Conservation (phyloP, 2,797 vertebrate species). For the Danio tinwini region DNA sequence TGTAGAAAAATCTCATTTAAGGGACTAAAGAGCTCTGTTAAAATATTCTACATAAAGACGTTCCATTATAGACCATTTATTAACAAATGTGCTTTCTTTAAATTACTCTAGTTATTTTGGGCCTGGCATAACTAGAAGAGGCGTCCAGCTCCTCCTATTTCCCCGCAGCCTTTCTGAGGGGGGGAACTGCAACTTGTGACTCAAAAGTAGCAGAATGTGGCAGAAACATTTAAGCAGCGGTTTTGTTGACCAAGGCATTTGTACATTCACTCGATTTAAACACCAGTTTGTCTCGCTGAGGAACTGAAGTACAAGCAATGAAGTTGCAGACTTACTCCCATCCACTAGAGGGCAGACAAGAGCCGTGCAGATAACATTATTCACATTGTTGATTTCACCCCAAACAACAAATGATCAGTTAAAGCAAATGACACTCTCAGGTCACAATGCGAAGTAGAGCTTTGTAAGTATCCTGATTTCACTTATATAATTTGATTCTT, state of each 20-base stretch:
- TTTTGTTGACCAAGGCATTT: not conserved
- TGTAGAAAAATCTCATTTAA: conserved; percentile 79
- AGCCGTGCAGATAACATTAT: not conserved
- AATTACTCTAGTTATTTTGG: conserved; percentile 37
- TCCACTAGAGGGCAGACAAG: conserved; percentile 37
- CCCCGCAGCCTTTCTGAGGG: not conserved
- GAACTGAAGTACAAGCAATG: not conserved
- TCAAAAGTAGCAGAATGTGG: not conserved
- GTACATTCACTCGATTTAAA: not conserved
- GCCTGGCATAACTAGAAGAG: conserved; percentile 30
- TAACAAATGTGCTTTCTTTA: conserved; percentile 53
- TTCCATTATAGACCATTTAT: conserved; percentile 1
- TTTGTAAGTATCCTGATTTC: conserved; percentile 10
- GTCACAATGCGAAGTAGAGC: conserved; percentile 28
- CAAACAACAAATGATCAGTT: conserved; percentile 19
- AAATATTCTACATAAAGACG: conserved; percentile 49
- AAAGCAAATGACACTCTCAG: conserved; percentile 23
- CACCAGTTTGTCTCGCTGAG: not conserved
- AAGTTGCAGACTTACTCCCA: conserved; percentile 7
- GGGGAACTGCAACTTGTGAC: not conserved
- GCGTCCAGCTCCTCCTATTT: conserved; percentile 15
- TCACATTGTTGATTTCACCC: not conserved
- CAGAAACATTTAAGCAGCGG: not conserved
- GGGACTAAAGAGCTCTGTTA: conserved; percentile 67
- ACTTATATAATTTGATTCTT: not conserved